A percentile compares a stretch with the other conserved stretches of the same genome.
Conservation (phyloP, 2,113 vertebrate genomes). For the Anser brachyrhynchus region DNA sequence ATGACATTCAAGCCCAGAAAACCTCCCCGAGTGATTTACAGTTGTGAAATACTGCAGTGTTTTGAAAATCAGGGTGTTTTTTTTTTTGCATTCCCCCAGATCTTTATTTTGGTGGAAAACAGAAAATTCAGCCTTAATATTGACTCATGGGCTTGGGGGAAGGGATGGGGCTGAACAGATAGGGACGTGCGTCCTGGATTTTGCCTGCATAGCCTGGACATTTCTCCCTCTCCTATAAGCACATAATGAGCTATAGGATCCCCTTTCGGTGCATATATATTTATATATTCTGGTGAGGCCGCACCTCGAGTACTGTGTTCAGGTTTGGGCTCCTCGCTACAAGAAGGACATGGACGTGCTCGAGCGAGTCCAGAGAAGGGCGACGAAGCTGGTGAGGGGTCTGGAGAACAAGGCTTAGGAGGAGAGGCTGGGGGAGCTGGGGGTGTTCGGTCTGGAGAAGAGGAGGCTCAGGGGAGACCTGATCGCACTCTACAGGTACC, state of each 20-base stretch:
- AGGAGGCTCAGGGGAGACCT: no score
- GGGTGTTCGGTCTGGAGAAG: no score
- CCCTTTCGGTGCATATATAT: not conserved
- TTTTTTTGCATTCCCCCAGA: not conserved
- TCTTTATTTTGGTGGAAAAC: not conserved
- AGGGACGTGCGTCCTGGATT: not conserved
- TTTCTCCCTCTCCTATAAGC: not conserved
- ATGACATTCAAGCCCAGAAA: not conserved
- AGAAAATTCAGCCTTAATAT: not conserved
- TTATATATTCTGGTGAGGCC: no score
- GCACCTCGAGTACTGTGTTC: no score
- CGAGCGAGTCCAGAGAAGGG: no score
- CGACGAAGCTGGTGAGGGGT: no score
- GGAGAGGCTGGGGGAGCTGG: no score
- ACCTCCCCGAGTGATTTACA: not conserved
- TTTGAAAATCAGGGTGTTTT: not conserved
- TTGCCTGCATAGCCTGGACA: not conserved
- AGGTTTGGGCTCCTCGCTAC: no score
- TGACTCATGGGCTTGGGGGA: not conserved
- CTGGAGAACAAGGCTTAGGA: no score
- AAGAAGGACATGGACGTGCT: no score
- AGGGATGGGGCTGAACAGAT: not conserved
- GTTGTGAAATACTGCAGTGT: not conserved
- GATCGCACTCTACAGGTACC: no score
- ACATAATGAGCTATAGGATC: not conserved